Evolutionary conservation across 2,113 vertebrate species (phyloP).

Genomic region (Neodontobutis hainanensis): DNA sequence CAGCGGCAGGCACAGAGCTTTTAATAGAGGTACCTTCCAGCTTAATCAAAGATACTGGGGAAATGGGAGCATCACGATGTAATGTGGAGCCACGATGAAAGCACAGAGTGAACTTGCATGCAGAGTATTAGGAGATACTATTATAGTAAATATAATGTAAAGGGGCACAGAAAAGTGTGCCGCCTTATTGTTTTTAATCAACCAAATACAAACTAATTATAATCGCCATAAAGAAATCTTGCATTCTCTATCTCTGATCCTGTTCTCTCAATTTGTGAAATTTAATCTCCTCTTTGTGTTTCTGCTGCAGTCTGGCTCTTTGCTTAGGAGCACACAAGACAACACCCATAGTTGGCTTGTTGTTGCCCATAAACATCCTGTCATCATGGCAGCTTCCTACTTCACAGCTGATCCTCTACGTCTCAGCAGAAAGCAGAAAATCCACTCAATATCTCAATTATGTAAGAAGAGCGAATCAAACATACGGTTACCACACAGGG

Average conservation of each 20-base stretch:
- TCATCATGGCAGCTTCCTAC: slow-evolving; percentile 27
- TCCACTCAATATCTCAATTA: slow-evolving; percentile 73
- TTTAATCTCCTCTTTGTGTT: slow-evolving; percentile 12
- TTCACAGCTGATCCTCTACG: slow-evolving; percentile 70
- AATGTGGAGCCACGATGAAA: slow-evolving; percentile 5
- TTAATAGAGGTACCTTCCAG: slow-evolving; percentile 43
- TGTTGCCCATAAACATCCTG: slow-evolving; percentile 28
- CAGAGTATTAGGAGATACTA: slow-evolving; percentile 1
- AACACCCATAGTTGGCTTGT: slow-evolving; percentile 39
- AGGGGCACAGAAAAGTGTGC: slow-evolving; percentile 35
- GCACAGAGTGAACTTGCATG: slow-evolving; percentile 18
- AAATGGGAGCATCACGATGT: slow-evolving; percentile 21
- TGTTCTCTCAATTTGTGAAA: slow-evolving; percentile 2
- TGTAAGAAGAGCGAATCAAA: slow-evolving; percentile 76
- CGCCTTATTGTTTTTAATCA: slow-evolving; percentile 5
- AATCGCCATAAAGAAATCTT: slow-evolving; percentile 39
- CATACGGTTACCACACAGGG: slow-evolving; percentile 61
- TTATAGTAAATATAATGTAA: slow-evolving; percentile 31
- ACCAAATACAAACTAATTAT: slow-evolving; percentile 63
- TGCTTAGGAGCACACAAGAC: slow-evolving; percentile 1
- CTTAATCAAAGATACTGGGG: slow-evolving; percentile 57
- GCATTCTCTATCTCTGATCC: slow-evolving; percentile 28
- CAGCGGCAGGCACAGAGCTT: slow-evolving; percentile 38
- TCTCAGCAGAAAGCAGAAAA: slow-evolving; percentile 65
- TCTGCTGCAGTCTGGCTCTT: slow-evolving; percentile 19